Base-by-base conservation (phyloP, 2,888 invertebrate species). In the Molanna angustata region DNA sequence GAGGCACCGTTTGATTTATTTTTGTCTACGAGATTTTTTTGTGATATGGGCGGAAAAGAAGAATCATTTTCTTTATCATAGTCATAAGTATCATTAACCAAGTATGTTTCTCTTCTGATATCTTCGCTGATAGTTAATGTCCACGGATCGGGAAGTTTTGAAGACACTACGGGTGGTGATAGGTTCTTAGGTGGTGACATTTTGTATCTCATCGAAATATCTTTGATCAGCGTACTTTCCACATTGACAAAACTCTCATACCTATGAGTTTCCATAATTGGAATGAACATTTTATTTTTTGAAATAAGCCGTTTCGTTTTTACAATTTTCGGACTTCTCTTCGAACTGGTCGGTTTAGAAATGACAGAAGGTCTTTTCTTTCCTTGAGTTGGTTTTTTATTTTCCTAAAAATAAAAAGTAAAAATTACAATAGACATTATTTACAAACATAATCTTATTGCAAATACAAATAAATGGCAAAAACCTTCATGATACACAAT, bases 51-150 rank as follows among this genome's bases (percentile, higher is more conserved):
- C 31, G 31, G 33, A 41, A 41, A 44, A 9, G 31, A 20, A n/a
- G 13, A 31, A 11, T 45, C 39, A 20, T 56, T 58, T 39, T 58
- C 58, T 33, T 58, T 58, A 9, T 55, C 50, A 32, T 32, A 37
- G 19, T 51, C 53, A n/a, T n/a, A n/a, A 4, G 7, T 37, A 7
- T 52, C 32, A 17, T 44, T 18, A 6, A 58, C 48, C 1, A 54
- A 35, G 21, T 56, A 58, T 11, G 58, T 58, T 20, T 58, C 58
- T 39, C 58, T 49, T 11, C 58, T 22, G 9, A 47, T 9, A 19
- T 45, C 35, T n/a, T 50, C 47, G 11, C 42, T 31, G n/a, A n/a
- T n/a, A n/a, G n/a, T n/a, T n/a, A n/a, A n/a, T n/a, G n/a, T n/a
- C 44, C 44, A 37, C n/a, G 43, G 44, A 18, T 50, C 37, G 14